phyloP scores from a whole-genome alignment of 2,888 invertebrate species.

The Rhagophthalmus giganteus region DNA sequence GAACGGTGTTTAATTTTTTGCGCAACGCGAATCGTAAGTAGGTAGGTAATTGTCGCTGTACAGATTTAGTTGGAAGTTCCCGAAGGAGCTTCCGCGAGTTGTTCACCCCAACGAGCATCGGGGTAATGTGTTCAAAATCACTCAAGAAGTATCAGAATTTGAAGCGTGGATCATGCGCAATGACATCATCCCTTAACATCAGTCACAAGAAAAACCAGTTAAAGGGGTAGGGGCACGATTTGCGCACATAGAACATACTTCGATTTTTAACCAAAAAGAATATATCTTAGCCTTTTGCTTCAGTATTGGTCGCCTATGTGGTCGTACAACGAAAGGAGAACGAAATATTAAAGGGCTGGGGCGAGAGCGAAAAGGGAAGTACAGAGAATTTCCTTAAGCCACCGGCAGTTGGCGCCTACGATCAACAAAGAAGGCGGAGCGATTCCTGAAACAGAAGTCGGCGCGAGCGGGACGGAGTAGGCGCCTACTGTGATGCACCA shows the following conservation, averaged over 20 bases:
- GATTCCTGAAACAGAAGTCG: constrained; percentile 58
- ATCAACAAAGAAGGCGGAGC: constrained; percentile 65
- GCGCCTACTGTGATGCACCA: constrained; percentile 62
- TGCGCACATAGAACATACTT: constrained; percentile 52
- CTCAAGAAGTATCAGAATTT: constrained; percentile 32
- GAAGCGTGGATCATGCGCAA: constrained; percentile 44
- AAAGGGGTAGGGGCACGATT: constrained; percentile 47
- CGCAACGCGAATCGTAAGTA: not conserved
- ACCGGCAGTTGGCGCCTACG: constrained; percentile 52
- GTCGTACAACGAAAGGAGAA: constrained; percentile 34
- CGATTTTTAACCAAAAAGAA: constrained; percentile 57
- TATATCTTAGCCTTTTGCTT: constrained; percentile 52
- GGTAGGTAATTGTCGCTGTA: not conserved
- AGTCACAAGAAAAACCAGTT: constrained; percentile 49
- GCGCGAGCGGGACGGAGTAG: constrained; percentile 42
- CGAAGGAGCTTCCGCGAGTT: constrained; percentile 7
- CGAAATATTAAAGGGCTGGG: constrained; percentile 39
- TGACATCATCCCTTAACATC: constrained; percentile 46
- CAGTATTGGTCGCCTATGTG: constrained; percentile 47
- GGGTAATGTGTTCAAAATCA: constrained; percentile 30
- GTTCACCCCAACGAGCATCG: constrained; percentile 20
- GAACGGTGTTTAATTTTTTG: constrained; percentile 4
- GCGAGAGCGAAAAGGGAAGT: constrained; percentile 57
- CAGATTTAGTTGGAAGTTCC: not conserved
- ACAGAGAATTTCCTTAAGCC: constrained; percentile 26